Evolutionary conservation across 2,797 vertebrate species (phyloP), one percentile per base, ranked within the genome.

Genomic region (Scleropages formosus): DNA sequence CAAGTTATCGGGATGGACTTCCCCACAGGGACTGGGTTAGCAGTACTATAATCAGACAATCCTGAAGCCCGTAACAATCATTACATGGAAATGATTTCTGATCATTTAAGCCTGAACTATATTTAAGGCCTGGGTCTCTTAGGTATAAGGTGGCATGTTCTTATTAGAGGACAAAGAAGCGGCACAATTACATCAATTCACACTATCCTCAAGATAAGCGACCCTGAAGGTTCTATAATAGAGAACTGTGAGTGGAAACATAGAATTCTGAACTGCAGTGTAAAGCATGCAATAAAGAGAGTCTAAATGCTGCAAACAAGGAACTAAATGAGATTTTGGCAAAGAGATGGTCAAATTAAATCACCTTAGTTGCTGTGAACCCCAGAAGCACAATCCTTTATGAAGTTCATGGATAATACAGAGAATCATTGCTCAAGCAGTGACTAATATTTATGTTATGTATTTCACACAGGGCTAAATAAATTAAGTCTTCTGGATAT

Each of bases 1-100:
- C 75, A 83, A 85, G 82, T 85, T 86, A 89, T 82, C 83, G 80
- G 84, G 81, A 89, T 81, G 82, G 83, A 84, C 83, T 86, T 53
- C 47, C 49, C 73, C 53, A 44, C 53, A 44, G 27, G 69, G 53
- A 59, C 69, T 18, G 20, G 69, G 53, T 72, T 72, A 72, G 49
- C 69, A 16, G 51, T 71, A 18, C 69, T 39, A 58, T 71, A 39
- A 71, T 71, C 69, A 56, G 27, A 59, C 69, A 72, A 53, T 72
- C 53, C 53, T 24, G 31, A 72, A 69, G 27, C 27, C 53, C 6
- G 10, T 56, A 72, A 58, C 27, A 72, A 59, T 72, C 69, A 72
- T 72, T 60, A 72, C 69, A 72, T 72, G 69, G 31, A 72, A 59
- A 72, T 72, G 27, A 72, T 72, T 72, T 72, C n/a, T 72, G 53